Evolutionary conservation across 2,888 invertebrate species (phyloP).

Genomic region (Oithona nana): DNA sequence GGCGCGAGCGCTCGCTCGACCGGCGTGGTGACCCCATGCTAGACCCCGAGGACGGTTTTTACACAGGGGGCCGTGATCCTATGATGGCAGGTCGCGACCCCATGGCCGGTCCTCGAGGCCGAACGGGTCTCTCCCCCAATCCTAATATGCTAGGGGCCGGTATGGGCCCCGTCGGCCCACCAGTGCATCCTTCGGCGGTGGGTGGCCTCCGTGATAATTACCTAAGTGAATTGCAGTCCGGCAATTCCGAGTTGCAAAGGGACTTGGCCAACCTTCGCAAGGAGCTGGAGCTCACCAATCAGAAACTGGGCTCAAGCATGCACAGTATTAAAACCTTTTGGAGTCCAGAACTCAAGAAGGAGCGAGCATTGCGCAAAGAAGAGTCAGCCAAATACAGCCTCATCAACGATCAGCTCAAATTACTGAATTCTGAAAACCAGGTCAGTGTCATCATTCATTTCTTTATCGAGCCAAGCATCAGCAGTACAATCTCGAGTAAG

Average conservation of each 20-base stretch:
- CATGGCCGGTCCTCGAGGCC: constrained; percentile 29
- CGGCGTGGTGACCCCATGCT: constrained; percentile 40
- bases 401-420: constrained; percentile 86
- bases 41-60: constrained; percentile 31
- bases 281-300: constrained; percentile 83
- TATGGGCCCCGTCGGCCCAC: constrained; percentile 25
- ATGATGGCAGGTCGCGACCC: constrained; percentile 17
- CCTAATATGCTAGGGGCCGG: constrained; percentile 35
- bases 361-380: constrained; percentile 84
- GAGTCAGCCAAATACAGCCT: constrained; percentile 92
- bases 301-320: constrained; percentile 95
- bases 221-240: constrained; percentile 72
- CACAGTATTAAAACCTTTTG: constrained; percentile 99
- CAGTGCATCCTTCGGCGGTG: background rate
- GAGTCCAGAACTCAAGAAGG: constrained; percentile 98
- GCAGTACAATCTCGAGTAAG: no score
- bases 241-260: constrained; percentile 81
- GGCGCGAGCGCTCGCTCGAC: constrained; percentile 43
- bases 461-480: background rate
- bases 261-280: constrained; percentile 78
- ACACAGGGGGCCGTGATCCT: constrained; percentile 18
- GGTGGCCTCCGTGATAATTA: constrained; percentile 39
- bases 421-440: constrained; percentile 91
- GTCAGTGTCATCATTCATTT: constrained; percentile 33
- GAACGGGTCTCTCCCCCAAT: constrained; percentile 49